These are phyloP conservation scores for Lochmaea crataegi DNA, from an alignment of 2,888 invertebrate species.

Conservation along the genomic window DNA sequence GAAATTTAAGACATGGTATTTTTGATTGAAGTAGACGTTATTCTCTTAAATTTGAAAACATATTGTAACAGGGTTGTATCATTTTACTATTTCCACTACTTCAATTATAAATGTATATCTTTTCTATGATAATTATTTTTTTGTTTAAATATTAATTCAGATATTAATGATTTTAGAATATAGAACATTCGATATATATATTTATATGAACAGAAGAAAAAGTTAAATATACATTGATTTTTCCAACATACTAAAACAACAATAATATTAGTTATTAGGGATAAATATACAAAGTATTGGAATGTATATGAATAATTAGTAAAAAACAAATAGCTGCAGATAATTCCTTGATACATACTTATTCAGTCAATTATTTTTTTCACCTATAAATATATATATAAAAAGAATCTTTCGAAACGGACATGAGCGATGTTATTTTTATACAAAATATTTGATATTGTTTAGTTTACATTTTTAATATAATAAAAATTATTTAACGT, in stretches of 20 bases:
- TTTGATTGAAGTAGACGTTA: too few relatives aligned
- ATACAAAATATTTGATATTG: neutral
- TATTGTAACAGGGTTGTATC: too few relatives aligned
- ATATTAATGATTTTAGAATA: neutral
- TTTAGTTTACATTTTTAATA: too few relatives aligned
- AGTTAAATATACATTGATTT: constrained; percentile 37
- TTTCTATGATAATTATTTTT: neutral
- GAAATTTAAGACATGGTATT: too few relatives aligned
- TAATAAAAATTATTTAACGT: too few relatives aligned
- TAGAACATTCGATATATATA: constrained; percentile 30
- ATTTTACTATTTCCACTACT: too few relatives aligned
- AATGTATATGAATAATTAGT: constrained; percentile 44
- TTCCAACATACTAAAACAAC: constrained; percentile 30
- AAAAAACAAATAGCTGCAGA: constrained; percentile 42
- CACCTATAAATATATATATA: constrained; percentile 42
- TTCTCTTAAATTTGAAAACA: too few relatives aligned
- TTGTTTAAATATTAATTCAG: neutral
- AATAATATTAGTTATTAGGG: constrained; percentile 34
- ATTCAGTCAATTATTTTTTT: constrained; percentile 46
- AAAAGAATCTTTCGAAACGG: constrained; percentile 35
- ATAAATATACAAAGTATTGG: constrained; percentile 46
- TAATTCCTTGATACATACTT: constrained; percentile 44
- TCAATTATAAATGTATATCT: too few relatives aligned
- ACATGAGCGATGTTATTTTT: constrained; percentile 11
- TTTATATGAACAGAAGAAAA: neutral